Base-by-base conservation (phyloP, 2,797 vertebrate species). In the Falco biarmicus region DNA sequence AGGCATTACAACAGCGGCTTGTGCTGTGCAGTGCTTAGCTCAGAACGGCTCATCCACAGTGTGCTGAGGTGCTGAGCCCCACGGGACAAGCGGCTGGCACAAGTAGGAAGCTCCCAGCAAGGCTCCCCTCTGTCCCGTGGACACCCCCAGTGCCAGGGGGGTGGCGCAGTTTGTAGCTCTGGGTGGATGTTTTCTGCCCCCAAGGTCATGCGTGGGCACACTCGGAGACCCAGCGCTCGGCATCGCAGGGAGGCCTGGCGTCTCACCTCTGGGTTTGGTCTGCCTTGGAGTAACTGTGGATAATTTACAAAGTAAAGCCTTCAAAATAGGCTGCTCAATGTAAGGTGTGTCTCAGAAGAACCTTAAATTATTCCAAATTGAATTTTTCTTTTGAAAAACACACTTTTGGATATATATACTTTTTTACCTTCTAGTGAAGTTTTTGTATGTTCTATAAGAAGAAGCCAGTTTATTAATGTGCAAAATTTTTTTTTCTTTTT, bases 161-260 rank as follows among this genome's bases (percentile, higher is more conserved):
- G 12, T 57, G 16, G 5, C 45, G 41, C 17, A 0, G 2, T 37
- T 45, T 0, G 0, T 9, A 70, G 56, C 22, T 34, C 37, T 43
- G 8, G 2, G 0, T 26, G 2, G 13, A 18, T 37, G 53, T 22
- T 21, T 28, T 66, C 31, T 24, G 20, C 12, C 14, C 1, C 0
- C 31, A 26, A 4, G 26, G 15, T 70, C 34, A 20, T 0, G 0
- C 4, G 2, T 6, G n/a, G 74, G 34, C 18, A 31, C 1, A 1
- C 29, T 53, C 43, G 24, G 50, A 78, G 32, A 10, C 41, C 59
- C 24, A 11, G 7, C 83, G 13, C 15, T 26, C 3, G 7, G 21
- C 47, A 24, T 20, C 8, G 3, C 3, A 6, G 60, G 34, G 29
- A 87, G 51, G 10, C 41, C 61, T 37, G 65, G 45, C 26, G 13